These are phyloP conservation scores for Callithrix jacchus DNA, from an alignment of 2,113 vertebrate genomes.

Conservation along the genomic window DNA sequence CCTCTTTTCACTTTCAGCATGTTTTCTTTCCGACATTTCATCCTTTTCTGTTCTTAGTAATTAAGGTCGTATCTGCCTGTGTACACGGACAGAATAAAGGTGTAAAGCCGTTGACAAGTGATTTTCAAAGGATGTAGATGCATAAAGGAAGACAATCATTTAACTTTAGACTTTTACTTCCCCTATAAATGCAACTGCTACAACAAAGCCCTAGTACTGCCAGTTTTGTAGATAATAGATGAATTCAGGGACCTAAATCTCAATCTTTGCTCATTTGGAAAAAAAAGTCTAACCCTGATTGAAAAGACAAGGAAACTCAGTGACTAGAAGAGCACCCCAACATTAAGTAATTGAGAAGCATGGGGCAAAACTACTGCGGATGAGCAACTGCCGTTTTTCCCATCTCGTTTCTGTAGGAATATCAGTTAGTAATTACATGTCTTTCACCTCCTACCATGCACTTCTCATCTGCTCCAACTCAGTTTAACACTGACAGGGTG, in stretches of 20 bases:
- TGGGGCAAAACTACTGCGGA: background rate
- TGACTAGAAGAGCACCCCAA: background rate
- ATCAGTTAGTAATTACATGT: background rate
- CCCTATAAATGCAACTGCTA: background rate
- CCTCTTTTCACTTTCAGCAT: background rate
- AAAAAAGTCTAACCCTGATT: background rate
- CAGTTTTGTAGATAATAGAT: background rate
- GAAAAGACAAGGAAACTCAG: background rate
- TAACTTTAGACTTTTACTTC: background rate
- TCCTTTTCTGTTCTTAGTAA: background rate
- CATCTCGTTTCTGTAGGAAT: background rate
- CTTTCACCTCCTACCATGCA: background rate
- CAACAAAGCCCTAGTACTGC: background rate
- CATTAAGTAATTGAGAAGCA: slow-evolving; percentile 10
- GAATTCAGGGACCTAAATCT: background rate
- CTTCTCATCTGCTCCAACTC: background rate
- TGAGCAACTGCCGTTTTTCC: background rate
- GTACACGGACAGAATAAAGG: background rate
- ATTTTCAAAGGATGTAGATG: background rate
- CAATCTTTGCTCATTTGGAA: background rate
- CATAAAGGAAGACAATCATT: background rate
- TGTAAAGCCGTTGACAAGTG: background rate
- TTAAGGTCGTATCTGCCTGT: background rate
- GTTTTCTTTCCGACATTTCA: background rate
- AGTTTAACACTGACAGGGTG: background rate